Evolutionary conservation across 2,888 invertebrate species (phyloP).

Genomic region (Andrena chrysosceles): DNA sequence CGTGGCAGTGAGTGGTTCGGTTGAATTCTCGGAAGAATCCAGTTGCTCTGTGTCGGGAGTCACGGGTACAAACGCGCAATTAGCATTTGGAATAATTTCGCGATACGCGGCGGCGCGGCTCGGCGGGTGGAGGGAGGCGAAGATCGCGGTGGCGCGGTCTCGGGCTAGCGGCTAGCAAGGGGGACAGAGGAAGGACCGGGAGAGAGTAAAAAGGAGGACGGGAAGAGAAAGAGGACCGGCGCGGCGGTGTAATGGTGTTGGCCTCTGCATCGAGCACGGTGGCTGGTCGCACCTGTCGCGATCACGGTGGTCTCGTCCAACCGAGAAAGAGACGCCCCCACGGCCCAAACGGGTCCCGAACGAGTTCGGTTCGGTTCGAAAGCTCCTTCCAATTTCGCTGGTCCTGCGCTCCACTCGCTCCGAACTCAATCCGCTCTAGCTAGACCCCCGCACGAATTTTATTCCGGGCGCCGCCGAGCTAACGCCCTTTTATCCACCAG

Average conservation of each 20-base stretch:
- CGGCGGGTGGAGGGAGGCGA: background rate
- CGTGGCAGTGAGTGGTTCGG: background rate
- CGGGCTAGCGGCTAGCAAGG: constrained; percentile 45
- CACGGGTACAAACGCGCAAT: constrained; percentile 53
- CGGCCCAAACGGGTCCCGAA: constrained; percentile 72
- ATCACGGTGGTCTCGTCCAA: constrained; percentile 82
- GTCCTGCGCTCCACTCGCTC: constrained; percentile 7
- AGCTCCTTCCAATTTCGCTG: constrained; percentile 68
- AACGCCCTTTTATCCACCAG: background rate
- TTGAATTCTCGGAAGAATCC: constrained; percentile 35
- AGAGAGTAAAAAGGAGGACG: constrained; percentile 46
- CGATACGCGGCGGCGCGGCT: constrained; percentile 26
- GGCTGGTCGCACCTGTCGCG: constrained; percentile 83
- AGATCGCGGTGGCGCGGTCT: constrained; percentile 40
- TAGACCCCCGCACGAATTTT: constrained; percentile 3
- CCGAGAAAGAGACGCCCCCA: constrained; percentile 78
- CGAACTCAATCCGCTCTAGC: constrained; percentile 2
- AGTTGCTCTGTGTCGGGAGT: constrained; percentile 15
- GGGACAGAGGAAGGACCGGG: constrained; percentile 45
- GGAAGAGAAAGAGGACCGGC: constrained; percentile 51
- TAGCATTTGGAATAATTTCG: constrained; percentile 61
- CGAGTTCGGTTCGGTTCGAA: constrained; percentile 71
- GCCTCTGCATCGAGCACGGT: constrained; percentile 80
- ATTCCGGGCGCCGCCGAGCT: background rate
- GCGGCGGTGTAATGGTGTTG: constrained; percentile 78